Evolutionary conservation across 2,113 vertebrate species (phyloP), one percentile per base, ranked within the genome.

Genomic region (Baryphthengus martii): DNA sequence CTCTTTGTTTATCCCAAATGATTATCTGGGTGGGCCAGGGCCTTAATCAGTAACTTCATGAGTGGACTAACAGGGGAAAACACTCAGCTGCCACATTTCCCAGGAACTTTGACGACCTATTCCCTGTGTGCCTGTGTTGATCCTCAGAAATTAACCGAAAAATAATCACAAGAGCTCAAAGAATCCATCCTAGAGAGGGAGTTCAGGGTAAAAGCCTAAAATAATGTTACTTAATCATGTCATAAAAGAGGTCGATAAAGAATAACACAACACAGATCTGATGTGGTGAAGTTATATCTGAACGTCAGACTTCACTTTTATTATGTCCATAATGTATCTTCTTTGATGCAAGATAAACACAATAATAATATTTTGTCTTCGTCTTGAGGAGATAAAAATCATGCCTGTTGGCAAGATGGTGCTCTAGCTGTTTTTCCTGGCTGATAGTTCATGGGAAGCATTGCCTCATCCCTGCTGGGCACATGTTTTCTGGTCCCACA

Each of bases 401-500:
- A 66, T 58, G 72, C 26, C 63, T 62, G 31, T 24, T 70, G 84
- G 68, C 76, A 92, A 13, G 12, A 5, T 0, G 10, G 13, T 56
- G 79, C 49, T 76, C n/a, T 42, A 1, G 2, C 55, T 80, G 72
- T 23, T 76, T 37, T 17, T 83, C 29, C 67, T 65, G 63, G 29
- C 71, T 3, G 2, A 45, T 28, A 23, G 59, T 35, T 50, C 50
- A 7, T 1, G 11, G 68, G 50, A 81, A 70, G 62, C 8, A 0
- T 13, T 83, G 78, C 9, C 23, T 39, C 26, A 61, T 47, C 58
- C 62, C 71, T 42, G 47, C 52, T 4, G 1, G 37, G 17, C 39
- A n/a, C 10, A 1, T 0, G 1, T 12, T 67, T 53, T 70, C 39
- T 49, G 37, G n/a, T 47, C 45, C 58, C 72, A 0, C 2, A 25